Evolutionary conservation across 2,797 vertebrate species (phyloP), one percentile per base, ranked within the genome.

Genomic region (Catharus ustulatus): DNA sequence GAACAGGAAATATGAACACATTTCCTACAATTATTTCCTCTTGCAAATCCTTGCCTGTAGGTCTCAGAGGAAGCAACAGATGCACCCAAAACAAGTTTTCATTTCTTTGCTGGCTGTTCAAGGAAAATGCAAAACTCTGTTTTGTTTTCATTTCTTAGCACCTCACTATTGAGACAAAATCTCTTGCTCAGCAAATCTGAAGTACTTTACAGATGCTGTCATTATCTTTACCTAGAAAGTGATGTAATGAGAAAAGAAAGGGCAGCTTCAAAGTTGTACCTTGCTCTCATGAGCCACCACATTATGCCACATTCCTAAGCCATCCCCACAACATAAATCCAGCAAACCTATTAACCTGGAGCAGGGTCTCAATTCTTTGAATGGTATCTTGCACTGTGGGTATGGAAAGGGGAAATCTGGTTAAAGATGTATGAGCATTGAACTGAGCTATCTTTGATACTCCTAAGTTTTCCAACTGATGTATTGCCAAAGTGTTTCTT

Each of bases 1-100:
- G 89, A 76, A 88, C 94, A 94, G 94, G 92, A 96, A 96, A 78
- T 85, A 94, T 81, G 95, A 97, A 95, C 82, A 96, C 87, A 97
- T 85, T 96, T 96, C 92, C 95, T 93, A 89, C 76, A 81, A 91
- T 95, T 93, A 95, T 93, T 92, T 94, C 87, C 76, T 90, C 73
- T 61, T 78, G 49, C 54, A 92, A 93, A 95, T 89, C 87, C 87
- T 55, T 88, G 91, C 79, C 79, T 73, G 63, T 68, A 94, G 76
- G 36, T 75, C 79, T 92, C 82, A 94, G 92, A 87, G 79, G 92
- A 96, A 97, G 84, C n/a, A 90, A 83, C 84, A 89, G 73, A 96
- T 86, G 87, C 83, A 91, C 55, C 69, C 66, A 55, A 94, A 92
- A 42, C 58, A 93, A 87, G 63, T 66, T 94, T 49, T 80, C 15